These are phyloP conservation scores for Stichopus horrens DNA, from an alignment of 53 echinoderm and acorn worm species.

Conservation along the genomic window DNA sequence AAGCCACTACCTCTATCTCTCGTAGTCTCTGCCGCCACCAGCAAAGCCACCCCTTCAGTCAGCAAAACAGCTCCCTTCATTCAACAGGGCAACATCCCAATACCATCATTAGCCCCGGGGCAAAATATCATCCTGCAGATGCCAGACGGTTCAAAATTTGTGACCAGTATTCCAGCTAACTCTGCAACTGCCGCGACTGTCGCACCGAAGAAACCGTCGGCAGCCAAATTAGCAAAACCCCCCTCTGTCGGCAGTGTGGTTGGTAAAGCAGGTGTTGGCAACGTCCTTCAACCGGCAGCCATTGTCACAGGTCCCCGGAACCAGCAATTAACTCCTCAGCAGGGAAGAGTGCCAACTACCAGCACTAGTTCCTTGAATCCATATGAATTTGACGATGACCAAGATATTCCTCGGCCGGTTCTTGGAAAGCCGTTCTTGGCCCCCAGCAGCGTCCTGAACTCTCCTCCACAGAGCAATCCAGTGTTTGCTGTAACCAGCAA, in stretches of 20 bases:
- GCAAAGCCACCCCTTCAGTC: neutral
- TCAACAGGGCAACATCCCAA: conserved; percentile 19
- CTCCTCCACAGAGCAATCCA: neutral
- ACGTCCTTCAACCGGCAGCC: neutral
- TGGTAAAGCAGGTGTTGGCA: neutral
- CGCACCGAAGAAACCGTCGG: neutral
- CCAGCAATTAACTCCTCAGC: conserved; percentile 1
- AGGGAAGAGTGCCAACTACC: conserved; percentile 11
- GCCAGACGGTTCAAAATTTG: conserved; percentile 86
- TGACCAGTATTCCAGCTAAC: conserved; percentile 59
- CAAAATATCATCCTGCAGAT: conserved; percentile 87
- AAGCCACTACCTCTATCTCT: conserved; percentile 40
- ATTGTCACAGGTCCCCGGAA: neutral
- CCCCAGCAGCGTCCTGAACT: neutral
- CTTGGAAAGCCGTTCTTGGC: neutral
- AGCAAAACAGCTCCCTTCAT: conserved; percentile 40
- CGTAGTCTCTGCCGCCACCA: conserved; percentile 19
- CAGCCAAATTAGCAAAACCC: neutral
- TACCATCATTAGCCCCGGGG: conserved; percentile 40
- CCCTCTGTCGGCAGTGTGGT: neutral
- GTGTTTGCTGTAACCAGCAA: conserved; percentile 2
- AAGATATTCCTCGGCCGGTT: neutral
- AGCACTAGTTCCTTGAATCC: neutral
- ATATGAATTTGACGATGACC: conserved; percentile 35
- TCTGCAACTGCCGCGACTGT: neutral